Percentiles rank a stretch among this genome's conserved stretches.
phyloP scores from a whole-genome alignment of 2,797 vertebrate species.

The Manis javanica region DNA sequence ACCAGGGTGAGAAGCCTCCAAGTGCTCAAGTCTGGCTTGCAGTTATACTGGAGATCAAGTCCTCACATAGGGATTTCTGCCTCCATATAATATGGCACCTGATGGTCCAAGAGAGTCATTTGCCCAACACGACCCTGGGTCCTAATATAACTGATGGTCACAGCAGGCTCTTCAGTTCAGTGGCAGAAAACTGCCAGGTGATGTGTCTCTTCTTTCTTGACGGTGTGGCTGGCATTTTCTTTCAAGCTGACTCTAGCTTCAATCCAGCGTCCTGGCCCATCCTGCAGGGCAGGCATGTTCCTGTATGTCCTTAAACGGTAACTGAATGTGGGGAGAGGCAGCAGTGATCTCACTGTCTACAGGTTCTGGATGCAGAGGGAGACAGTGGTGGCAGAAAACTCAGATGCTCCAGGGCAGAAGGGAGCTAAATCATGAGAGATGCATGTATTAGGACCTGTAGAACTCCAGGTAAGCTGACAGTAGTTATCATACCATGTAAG shows the following conservation, averaged over 20 bases:
- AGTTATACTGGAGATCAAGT: background rate
- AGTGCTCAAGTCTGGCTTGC: background rate
- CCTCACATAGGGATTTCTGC: background rate
- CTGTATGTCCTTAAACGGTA: background rate
- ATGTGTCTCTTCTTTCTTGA: background rate
- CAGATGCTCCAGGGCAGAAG: background rate
- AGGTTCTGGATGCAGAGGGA: background rate
- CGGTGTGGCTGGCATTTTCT: background rate
- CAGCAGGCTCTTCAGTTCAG: background rate
- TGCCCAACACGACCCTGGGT: background rate
- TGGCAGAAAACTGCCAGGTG: background rate
- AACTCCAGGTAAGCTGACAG: background rate
- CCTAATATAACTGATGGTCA: background rate
- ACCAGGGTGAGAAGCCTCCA: background rate
- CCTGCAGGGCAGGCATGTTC: background rate
- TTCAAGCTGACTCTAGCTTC: background rate
- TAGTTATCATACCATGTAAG: background rate
- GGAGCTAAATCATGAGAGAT: background rate
- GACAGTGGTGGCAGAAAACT: background rate
- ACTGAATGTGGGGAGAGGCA: background rate
- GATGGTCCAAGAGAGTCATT: background rate
- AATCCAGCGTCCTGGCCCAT: background rate
- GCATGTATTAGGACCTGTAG: background rate
- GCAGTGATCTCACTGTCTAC: fast-evolving
- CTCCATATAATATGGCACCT: background rate